Base-by-base conservation (phyloP, 1,140 invertebrate genomes). In the Zeugodacus cucurbitae region DNA sequence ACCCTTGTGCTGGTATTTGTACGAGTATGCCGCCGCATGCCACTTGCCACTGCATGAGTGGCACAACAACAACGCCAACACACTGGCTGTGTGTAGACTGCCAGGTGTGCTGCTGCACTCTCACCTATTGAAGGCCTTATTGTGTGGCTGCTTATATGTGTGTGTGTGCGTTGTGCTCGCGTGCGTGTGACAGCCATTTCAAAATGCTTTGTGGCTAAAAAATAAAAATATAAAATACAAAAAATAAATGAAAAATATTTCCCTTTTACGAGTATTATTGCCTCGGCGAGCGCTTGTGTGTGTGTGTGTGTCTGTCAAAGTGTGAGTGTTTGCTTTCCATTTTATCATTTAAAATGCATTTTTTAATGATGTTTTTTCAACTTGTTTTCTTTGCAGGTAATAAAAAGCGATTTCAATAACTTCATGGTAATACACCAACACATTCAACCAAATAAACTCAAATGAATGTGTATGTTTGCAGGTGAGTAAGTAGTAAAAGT, bases 361-460 rank as follows among this genome's bases (percentile, higher is more conserved):
- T 58, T 86, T 86, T 86, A 86, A 58, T 86, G 85, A 86, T 37
- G 44, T 58, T 59, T 59, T 54, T 86, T 86, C 26, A 86, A 29
- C 85, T 37, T 86, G 54, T 86, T 58, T 59, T 86, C 57, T 32
- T 86, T 86, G 34, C 57, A 59, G 85, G 85, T 86, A 86, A 86
- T 86, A 58, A 86, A 20, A 37, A 82, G 48, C 29, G 54, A 86
- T 59, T 86, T 86, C 20, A 86, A 86, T 86, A 58, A 54, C 82
- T 54, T 86, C 82, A 86, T 54, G 32, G n/a, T 6, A 14, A 14
- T 54, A 29, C 1, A 2, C 20, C 44, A 85, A 58, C n/a, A 37
- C 44, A 86, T 54, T 10, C 20, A 32, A n/a, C n/a, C n/a, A n/a
- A n/a, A n/a, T n/a, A n/a, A n/a, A n/a, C n/a, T n/a, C n/a, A n/a